These are phyloP conservation scores for Cybosia mesomella DNA, from an alignment of 2,888 invertebrate species.

Conservation along the genomic window DNA sequence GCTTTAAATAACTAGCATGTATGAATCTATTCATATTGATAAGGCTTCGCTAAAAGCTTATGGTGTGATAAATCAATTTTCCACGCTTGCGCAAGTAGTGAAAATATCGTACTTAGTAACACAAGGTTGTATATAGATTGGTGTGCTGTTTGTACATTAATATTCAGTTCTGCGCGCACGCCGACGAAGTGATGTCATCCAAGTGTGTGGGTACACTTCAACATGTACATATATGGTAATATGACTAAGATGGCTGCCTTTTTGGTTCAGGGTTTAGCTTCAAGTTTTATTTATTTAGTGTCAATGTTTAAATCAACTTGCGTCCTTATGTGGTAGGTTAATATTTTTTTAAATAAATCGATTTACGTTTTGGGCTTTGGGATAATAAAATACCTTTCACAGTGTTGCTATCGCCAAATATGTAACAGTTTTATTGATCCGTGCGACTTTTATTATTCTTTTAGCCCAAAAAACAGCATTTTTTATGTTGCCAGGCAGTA, in stretches of 20 bases:
- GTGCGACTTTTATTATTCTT: slow-evolving; percentile 20
- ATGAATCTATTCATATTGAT: slow-evolving; percentile 12
- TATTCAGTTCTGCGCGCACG: slow-evolving; percentile 68
- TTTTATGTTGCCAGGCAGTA: slow-evolving; percentile 12
- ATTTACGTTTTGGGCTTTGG: slow-evolving; percentile 29
- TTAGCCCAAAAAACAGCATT: slow-evolving; percentile 10
- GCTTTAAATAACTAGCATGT: slow-evolving; percentile 26
- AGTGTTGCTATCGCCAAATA: slow-evolving; percentile 33
- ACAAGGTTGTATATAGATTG: slow-evolving; percentile 56
- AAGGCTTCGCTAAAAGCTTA: slow-evolving; percentile 29
- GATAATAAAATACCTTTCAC: slow-evolving; percentile 15
- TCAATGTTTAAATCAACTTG: slow-evolving; percentile 44
- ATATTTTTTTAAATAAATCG: slow-evolving; percentile 37
- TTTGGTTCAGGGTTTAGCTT: slow-evolving; percentile 71
- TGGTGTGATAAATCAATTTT: slow-evolving; percentile 34
- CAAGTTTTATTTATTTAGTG: slow-evolving; percentile 57
- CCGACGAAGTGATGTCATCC: slow-evolving; percentile 77
- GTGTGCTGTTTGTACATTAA: slow-evolving; percentile 72
- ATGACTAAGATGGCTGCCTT: slow-evolving; percentile 75
- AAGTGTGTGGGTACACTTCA: slow-evolving; percentile 62
- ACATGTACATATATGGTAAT: slow-evolving; percentile 78
- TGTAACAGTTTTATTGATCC: slow-evolving; percentile 18
- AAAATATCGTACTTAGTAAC: slow-evolving; percentile 60
- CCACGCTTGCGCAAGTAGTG: slow-evolving; percentile 58
- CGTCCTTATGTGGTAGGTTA: slow-evolving; percentile 35